These are phyloP conservation scores for Bos indicus DNA, from an alignment of 2,113 vertebrate species.

Conservation along the genomic window DNA sequence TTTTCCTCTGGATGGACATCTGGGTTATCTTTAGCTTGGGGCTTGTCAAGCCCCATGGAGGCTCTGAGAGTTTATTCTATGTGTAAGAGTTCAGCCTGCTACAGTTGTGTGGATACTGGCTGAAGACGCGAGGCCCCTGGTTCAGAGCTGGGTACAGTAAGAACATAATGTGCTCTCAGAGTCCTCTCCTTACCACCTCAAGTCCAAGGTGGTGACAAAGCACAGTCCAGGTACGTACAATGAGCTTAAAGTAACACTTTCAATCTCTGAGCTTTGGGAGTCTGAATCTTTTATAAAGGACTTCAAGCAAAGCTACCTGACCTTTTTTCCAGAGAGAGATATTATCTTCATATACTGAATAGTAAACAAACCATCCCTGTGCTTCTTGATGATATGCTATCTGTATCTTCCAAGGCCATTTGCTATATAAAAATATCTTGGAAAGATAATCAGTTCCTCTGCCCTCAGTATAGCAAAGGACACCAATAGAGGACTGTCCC, in stretches of 20 bases:
- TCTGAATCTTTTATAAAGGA: not conserved
- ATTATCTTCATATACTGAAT: not conserved
- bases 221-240: fast-evolving
- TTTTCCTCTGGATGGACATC: not conserved
- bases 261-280: not conserved
- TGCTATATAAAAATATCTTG: not conserved
- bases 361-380: not conserved
- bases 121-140: not conserved
- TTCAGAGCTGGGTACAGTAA: not conserved
- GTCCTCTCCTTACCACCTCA: not conserved
- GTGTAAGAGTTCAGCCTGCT: not conserved
- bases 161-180: too few species aligned
- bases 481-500: not conserved
- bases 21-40: not conserved
- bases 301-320: not conserved
- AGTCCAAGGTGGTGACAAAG: not conserved
- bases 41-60: not conserved
- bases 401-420: not conserved
- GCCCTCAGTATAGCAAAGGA: not conserved
- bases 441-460: not conserved
- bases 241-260: not conserved
- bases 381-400: not conserved
- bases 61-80: not conserved
- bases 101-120: not conserved
- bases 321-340: not conserved